Evolutionary conservation across 2,797 vertebrate species (phyloP).

Genomic region (Sarcophilus harrisii): DNA sequence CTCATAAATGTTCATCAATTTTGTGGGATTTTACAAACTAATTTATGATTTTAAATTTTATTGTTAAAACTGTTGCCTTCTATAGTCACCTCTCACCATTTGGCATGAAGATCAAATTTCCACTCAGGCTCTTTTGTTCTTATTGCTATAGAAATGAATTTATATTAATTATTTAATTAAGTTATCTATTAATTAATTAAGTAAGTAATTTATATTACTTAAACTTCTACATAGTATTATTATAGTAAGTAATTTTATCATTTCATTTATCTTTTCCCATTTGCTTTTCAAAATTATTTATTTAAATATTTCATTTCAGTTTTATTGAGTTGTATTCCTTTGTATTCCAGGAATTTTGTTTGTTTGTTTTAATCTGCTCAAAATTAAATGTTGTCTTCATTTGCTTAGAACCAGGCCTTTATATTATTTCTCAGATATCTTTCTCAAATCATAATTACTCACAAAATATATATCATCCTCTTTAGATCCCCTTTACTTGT

Average conservation of each 20-base stretch:
- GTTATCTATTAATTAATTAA: no score
- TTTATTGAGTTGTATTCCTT: background rate
- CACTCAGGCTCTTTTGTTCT: no score
- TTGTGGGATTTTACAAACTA: no score
- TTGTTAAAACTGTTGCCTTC: no score
- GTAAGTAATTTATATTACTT: background rate
- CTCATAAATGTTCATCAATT: no score
- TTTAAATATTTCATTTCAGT: background rate
- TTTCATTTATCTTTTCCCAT: background rate
- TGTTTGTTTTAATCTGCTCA: background rate
- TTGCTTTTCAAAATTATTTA: background rate
- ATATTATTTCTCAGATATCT: background rate
- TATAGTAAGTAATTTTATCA: background rate
- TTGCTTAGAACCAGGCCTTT: background rate
- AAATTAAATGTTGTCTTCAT: background rate
- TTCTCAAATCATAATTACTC: background rate
- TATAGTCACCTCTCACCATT: no score
- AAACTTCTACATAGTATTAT: background rate
- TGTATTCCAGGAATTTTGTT: no score
- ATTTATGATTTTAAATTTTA: no score
- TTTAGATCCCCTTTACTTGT: background rate
- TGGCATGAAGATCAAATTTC: no score
- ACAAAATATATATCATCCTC: background rate
- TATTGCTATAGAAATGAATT: background rate
- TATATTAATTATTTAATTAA: no score